These are phyloP conservation scores for Eulemur rubriventer DNA, from an alignment of 2,797 vertebrate genomes.

Conservation along the genomic window DNA sequence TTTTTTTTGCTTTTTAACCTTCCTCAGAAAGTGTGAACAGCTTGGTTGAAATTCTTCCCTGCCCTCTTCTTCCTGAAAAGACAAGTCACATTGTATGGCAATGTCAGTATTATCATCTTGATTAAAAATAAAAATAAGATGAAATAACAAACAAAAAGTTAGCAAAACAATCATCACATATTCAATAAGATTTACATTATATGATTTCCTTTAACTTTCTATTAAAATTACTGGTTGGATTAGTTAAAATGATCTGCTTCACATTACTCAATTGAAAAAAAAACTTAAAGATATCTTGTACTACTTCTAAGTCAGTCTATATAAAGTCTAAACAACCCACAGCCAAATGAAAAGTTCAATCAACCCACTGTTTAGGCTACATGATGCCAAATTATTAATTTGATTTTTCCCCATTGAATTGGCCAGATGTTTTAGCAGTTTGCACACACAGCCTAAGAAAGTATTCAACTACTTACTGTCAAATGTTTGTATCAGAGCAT, in stretches of 20 bases:
- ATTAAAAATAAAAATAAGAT: conserved; percentile 6
- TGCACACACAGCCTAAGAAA: neutral
- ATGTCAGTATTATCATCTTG: neutral
- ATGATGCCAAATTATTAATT: neutral
- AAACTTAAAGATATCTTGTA: neutral
- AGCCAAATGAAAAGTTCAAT: neutral
- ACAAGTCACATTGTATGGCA: neutral
- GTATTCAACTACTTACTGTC: neutral
- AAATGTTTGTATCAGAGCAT: neutral
- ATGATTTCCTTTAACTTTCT: neutral
- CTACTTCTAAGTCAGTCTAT: neutral
- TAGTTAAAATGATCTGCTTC: conserved; percentile 17
- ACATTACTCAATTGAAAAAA: neutral
- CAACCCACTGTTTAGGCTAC: neutral
- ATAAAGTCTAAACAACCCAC: neutral
- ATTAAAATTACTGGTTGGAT: conserved; percentile 9
- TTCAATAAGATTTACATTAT: neutral
- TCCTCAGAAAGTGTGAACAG: neutral
- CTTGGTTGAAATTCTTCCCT: neutral
- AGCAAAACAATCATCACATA: neutral
- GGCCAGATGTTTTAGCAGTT: conserved; percentile 18
- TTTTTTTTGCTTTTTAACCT: conserved; percentile 23
- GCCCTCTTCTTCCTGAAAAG: neutral
- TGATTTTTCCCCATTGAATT: neutral
- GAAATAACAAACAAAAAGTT: neutral